Evolutionary conservation across 1,140 invertebrate species (phyloP).

Genomic region (Pseudomyrmex gracilis): DNA sequence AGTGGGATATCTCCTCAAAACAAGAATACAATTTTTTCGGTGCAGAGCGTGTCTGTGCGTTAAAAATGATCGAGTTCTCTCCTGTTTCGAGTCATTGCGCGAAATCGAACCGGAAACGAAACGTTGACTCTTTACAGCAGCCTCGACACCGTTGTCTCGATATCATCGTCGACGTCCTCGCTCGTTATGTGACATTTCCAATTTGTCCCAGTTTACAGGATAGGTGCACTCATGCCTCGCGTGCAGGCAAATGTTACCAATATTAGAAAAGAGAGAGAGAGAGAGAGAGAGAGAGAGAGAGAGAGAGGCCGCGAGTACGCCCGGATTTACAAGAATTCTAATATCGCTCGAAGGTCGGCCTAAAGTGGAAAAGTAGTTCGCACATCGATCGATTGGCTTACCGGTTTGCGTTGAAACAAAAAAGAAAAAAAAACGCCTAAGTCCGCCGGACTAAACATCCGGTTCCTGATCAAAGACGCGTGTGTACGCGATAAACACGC

Average conservation of each 20-base stretch:
- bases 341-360: constrained; percentile 67
- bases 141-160: constrained; percentile 49
- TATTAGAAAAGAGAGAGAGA: constrained; percentile 61
- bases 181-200: constrained; percentile 56
- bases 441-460: not conserved
- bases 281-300: constrained; percentile 42
- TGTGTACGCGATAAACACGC: too few species aligned
- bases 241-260: constrained; percentile 57
- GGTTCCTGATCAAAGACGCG: not conserved
- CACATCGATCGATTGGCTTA: constrained; percentile 63
- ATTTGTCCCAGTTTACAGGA: constrained; percentile 58
- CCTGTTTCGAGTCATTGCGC: not conserved
- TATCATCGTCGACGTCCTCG: constrained; percentile 46
- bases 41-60: not conserved
- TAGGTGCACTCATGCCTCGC: constrained; percentile 56
- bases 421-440: constrained; percentile 29
- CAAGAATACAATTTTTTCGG: too few species aligned
- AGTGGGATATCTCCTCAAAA: too few species aligned
- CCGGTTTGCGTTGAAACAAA: constrained; percentile 26
- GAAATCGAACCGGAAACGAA: constrained; percentile 16
- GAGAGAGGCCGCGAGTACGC: constrained; percentile 46
- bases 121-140: constrained; percentile 25
- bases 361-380: constrained; percentile 70
- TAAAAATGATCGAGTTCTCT: not conserved
- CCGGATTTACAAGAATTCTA: constrained; percentile 70